Conservation (phyloP, 2,888 invertebrate genomes). For the Synanthedon formicaeformis region DNA sequence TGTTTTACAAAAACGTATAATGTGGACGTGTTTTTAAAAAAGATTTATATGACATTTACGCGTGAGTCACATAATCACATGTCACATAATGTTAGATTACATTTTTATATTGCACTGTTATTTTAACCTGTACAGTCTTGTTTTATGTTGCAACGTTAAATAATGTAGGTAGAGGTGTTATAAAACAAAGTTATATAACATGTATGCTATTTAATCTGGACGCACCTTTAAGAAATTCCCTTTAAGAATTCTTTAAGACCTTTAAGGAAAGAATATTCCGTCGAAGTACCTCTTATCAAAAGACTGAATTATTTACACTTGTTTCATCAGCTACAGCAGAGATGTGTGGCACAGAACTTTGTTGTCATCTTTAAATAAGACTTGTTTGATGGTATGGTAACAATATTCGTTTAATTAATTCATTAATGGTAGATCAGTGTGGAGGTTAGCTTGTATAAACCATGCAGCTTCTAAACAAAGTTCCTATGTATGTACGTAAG, state of each 20-base stretch:
- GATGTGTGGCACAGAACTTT: constrained; percentile 16
- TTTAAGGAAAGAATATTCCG: constrained; percentile 1
- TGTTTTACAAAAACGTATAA: too few species aligned
- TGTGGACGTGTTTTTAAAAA: too few species aligned
- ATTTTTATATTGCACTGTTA: too few species aligned
- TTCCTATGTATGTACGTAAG: constrained; percentile 72
- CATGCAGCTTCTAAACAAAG: constrained; percentile 71
- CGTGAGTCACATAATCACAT: too few species aligned
- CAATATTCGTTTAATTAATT: constrained; percentile 51
- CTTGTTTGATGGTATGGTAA: constrained; percentile 47
- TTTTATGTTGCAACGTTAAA: too few species aligned
- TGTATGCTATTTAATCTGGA: too few species aligned
- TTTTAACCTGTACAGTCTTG: too few species aligned
- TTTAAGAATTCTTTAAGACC: too few species aligned
- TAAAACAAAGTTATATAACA: too few species aligned
- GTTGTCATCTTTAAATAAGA: constrained; percentile 40
- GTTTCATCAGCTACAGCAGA: constrained; percentile 12
- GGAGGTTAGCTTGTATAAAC: constrained; percentile 70
- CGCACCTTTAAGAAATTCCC: background rate
- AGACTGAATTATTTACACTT: constrained; percentile 9
- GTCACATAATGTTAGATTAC: too few species aligned
- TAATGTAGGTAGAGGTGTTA: too few species aligned
- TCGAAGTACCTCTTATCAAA: constrained; percentile 4
- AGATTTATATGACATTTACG: too few species aligned
- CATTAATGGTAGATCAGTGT: constrained; percentile 67